A percentile compares a stretch with the other conserved stretches of the same genome.
Evolutionary conservation across 2,888 invertebrate genomes (phyloP).

Genomic region (Parnassius glacialis): DNA sequence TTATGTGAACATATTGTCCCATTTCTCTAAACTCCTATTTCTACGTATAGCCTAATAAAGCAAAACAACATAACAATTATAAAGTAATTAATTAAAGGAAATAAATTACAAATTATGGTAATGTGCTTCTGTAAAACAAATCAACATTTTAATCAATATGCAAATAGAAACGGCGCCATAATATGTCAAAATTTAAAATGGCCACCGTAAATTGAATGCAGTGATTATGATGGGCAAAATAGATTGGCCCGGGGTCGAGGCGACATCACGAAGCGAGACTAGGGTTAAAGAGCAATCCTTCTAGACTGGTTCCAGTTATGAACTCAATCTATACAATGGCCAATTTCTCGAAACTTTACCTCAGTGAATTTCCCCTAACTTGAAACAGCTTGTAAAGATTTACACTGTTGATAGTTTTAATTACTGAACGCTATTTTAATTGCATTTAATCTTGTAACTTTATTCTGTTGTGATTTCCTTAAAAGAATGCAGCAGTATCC

Average conservation of each 20-base stretch:
- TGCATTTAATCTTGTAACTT: constrained; percentile 11
- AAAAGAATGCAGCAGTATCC: too few species aligned
- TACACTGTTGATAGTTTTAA: constrained; percentile 19
- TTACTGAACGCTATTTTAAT: constrained; percentile 29
- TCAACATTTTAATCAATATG: constrained; percentile 35
- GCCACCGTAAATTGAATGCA: constrained; percentile 76
- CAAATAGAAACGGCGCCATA: constrained; percentile 48
- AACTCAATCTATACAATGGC: constrained; percentile 71
- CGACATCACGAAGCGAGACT: constrained; percentile 71
- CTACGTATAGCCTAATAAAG: too few species aligned
- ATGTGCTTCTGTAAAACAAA: not conserved
- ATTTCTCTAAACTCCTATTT: too few species aligned
- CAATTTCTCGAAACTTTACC: constrained; percentile 71
- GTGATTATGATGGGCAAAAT: constrained; percentile 76
- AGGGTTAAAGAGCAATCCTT: constrained; percentile 74
- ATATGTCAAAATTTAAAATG: constrained; percentile 62
- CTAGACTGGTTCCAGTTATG: constrained; percentile 65
- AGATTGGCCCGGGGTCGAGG: constrained; percentile 69
- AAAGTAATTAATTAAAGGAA: too few species aligned
- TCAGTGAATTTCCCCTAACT: constrained; percentile 52
- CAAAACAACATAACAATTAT: too few species aligned
- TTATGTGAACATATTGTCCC: too few species aligned
- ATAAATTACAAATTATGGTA: too few species aligned
- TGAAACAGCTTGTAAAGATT: constrained; percentile 23
- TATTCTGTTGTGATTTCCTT: not conserved